Evolutionary conservation across 1,140 invertebrate genomes (phyloP).

Genomic region (Pseudomyrmex dendroicus): DNA sequence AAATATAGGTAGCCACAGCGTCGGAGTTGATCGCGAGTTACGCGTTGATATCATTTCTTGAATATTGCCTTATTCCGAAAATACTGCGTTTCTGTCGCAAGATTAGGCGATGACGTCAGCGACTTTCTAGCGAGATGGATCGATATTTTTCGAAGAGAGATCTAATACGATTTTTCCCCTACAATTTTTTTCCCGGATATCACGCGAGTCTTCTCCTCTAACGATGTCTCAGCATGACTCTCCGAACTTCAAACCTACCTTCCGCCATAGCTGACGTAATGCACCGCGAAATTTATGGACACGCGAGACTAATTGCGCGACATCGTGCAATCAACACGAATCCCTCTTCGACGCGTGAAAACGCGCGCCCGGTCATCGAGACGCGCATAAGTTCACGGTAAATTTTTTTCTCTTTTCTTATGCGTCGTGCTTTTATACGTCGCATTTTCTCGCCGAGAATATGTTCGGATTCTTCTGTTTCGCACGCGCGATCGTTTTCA

Average conservation of each 20-base stretch:
- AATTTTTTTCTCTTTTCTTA: neutral
- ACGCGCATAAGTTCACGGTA: slow-evolving; percentile 12
- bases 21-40: neutral
- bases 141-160: neutral
- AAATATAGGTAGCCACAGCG: neutral
- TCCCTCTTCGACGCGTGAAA: slow-evolving; percentile 29
- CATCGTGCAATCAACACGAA: slow-evolving; percentile 2
- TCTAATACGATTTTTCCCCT: neutral
- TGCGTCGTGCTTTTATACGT: slow-evolving; percentile 9
- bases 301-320: slow-evolving; percentile 35
- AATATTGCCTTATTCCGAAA: neutral
- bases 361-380: slow-evolving; percentile 50
- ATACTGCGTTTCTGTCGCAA: neutral
- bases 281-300: slow-evolving; percentile 20
- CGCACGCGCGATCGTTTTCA: slow-evolving; percentile 39
- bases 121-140: neutral
- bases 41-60: neutral
- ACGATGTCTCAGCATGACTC: neutral
- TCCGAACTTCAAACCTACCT: neutral
- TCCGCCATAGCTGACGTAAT: slow-evolving; percentile 13
- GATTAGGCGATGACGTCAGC: slow-evolving; percentile 29
- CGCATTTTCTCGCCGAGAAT: slow-evolving; percentile 20
- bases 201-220: neutral
- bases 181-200: neutral
- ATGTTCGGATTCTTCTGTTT: slow-evolving; percentile 24